phyloP scores from a whole-genome alignment of 2,113 vertebrate genomes.

The Notarius quadriscutis region DNA sequence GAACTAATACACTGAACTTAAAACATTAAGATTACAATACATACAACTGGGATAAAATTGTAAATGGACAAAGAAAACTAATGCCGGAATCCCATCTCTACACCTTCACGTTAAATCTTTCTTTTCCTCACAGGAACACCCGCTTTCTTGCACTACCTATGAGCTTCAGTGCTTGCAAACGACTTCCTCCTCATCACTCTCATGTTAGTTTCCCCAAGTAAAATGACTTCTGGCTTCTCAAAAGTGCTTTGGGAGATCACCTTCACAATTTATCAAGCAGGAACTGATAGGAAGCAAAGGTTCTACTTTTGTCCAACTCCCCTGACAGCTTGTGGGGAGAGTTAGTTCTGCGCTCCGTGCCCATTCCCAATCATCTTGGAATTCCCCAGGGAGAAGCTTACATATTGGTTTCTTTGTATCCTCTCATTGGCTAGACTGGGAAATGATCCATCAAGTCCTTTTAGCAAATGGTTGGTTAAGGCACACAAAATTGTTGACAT shows the following conservation, averaged over 20 bases:
- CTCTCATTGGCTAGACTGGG: neutral
- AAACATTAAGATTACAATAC: neutral
- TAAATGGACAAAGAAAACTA: neutral
- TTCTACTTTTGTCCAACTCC: neutral
- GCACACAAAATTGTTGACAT: neutral
- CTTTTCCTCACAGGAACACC: neutral
- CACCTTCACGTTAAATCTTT: neutral
- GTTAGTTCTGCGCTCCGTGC: neutral
- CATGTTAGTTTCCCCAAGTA: neutral
- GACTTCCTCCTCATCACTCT: neutral
- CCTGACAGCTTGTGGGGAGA: constrained; percentile 3
- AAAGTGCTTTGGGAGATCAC: neutral
- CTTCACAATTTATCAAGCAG: neutral
- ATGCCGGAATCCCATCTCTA: neutral
- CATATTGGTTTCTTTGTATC: constrained; percentile 12
- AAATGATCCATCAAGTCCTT: constrained; percentile 7
- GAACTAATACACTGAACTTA: neutral
- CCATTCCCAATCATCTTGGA: constrained; percentile 1
- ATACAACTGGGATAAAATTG: neutral
- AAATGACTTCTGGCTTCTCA: neutral
- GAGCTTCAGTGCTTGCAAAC: neutral
- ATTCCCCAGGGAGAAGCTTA: neutral
- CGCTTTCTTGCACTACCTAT: neutral
- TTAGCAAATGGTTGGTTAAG: neutral
- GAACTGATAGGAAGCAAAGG: neutral